These are phyloP conservation scores for Recurvirostra avosetta DNA, from an alignment of 2,113 vertebrate genomes.

Conservation along the genomic window DNA sequence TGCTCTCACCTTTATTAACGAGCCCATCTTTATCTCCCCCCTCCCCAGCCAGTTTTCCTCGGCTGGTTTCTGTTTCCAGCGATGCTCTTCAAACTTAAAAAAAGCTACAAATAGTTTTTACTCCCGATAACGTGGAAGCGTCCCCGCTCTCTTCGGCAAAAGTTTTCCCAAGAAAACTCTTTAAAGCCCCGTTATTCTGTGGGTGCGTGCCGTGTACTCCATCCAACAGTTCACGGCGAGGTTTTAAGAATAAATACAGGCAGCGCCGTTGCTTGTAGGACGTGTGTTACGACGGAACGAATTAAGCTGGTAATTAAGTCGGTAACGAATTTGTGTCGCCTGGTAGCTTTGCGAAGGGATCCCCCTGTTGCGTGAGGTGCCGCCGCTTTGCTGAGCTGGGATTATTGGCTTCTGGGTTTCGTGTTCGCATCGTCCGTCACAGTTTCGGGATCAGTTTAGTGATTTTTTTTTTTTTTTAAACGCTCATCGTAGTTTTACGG, in stretches of 20 bases:
- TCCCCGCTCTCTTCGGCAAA: accelerated
- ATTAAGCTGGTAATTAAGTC: background rate
- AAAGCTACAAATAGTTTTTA: too few species aligned
- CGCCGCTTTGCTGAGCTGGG: background rate
- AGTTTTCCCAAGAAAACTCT: background rate
- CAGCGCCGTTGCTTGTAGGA: accelerated
- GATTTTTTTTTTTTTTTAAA: background rate
- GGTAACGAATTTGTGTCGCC: background rate
- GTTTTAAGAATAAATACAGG: background rate
- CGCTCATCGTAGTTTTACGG: accelerated
- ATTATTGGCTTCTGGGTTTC: background rate
- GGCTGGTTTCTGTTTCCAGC: accelerated
- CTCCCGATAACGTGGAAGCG: accelerated
- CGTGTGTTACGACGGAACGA: accelerated
- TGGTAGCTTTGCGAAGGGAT: background rate
- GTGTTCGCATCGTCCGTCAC: accelerated
- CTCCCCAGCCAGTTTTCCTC: background rate
- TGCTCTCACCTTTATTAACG: background rate
- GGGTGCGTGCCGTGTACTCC: accelerated
- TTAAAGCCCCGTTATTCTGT: background rate
- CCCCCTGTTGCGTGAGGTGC: background rate
- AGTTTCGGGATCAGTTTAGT: background rate
- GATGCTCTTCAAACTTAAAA: background rate
- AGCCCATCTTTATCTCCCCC: accelerated
- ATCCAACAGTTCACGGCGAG: accelerated